A percentile compares a stretch with the other conserved stretches of the same genome.
These are phyloP conservation scores for Nylanderia fulva DNA, from an alignment of 1,140 invertebrate species.

Conservation along the genomic window DNA sequence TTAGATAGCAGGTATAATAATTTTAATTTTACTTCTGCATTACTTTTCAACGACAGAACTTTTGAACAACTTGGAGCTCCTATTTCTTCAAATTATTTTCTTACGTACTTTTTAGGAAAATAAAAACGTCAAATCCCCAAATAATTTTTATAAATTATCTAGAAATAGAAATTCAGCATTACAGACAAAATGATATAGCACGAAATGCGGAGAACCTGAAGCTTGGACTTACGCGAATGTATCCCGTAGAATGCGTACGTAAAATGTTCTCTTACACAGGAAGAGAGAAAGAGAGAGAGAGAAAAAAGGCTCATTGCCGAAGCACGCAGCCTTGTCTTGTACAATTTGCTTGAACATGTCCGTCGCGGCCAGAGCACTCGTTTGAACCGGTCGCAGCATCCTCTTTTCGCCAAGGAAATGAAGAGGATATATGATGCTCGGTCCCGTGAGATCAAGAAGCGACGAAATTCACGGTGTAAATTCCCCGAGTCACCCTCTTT, in stretches of 20 bases:
- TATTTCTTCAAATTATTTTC: no score
- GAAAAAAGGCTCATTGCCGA: constrained; percentile 72
- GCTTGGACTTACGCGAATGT: constrained; percentile 7
- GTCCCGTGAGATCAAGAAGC: constrained; percentile 74
- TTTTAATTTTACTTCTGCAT: not conserved
- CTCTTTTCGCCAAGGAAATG: constrained; percentile 71
- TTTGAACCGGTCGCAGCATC: constrained; percentile 75
- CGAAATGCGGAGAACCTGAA: not conserved
- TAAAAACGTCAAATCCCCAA: no score
- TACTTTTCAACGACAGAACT: no score
- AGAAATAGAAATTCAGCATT: constrained; percentile 7
- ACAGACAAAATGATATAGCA: not conserved
- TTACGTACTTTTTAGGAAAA: no score
- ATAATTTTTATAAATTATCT: not conserved
- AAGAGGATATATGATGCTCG: constrained; percentile 73
- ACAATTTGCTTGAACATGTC: constrained; percentile 81
- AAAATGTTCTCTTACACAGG: constrained; percentile 49
- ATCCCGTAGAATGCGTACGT: constrained; percentile 24
- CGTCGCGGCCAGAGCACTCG: constrained; percentile 78
- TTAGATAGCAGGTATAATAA: not conserved
- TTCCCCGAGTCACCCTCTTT: constrained; percentile 72
- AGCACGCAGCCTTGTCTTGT: constrained; percentile 80
- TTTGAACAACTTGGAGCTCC: no score
- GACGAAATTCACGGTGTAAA: constrained; percentile 77
- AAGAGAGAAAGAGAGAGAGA: constrained; percentile 22